A percentile compares a stretch with the other conserved stretches of the same genome.
These are phyloP conservation scores for Dendrocopos noguchii DNA, from an alignment of 2,113 vertebrate species.

Conservation along the genomic window DNA sequence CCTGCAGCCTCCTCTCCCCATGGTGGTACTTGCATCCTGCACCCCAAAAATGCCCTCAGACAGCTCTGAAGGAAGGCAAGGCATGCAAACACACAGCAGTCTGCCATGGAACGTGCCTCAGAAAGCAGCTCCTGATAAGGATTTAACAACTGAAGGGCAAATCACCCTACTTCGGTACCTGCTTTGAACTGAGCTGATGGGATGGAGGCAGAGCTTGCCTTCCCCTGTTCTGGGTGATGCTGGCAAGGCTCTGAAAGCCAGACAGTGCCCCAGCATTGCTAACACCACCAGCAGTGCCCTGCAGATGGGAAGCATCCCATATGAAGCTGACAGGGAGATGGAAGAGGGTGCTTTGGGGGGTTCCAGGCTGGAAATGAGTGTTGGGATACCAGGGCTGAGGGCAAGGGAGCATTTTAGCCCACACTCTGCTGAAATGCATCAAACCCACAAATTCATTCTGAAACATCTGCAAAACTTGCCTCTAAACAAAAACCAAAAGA, in stretches of 20 bases:
- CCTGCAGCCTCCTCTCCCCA: fast-evolving
- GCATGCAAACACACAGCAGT: fast-evolving
- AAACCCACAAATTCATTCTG: neutral
- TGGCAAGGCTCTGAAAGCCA: fast-evolving
- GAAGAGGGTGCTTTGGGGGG: neutral
- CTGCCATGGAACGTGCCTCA: too few species aligned
- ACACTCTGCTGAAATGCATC: fast-evolving
- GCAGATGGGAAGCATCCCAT: fast-evolving
- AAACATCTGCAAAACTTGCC: neutral
- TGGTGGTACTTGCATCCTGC: fast-evolving
- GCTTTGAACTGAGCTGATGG: fast-evolving
- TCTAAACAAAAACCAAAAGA: too few species aligned
- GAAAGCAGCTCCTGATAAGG: neutral
- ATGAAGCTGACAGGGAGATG: fast-evolving
- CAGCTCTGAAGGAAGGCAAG: fast-evolving
- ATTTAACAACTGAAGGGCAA: fast-evolving
- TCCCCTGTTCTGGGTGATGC: fast-evolving
- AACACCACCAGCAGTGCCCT: fast-evolving
- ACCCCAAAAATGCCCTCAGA: fast-evolving
- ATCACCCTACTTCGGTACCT: fast-evolving
- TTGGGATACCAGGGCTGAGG: neutral
- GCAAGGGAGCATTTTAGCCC: neutral
- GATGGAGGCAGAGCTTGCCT: neutral
- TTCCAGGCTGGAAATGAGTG: neutral
- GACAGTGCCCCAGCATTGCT: neutral